A percentile compares a stretch with the other conserved stretches of the same genome.
Conservation (phyloP, 2,888 invertebrate genomes). For the Carpatolechia fugitivella region DNA sequence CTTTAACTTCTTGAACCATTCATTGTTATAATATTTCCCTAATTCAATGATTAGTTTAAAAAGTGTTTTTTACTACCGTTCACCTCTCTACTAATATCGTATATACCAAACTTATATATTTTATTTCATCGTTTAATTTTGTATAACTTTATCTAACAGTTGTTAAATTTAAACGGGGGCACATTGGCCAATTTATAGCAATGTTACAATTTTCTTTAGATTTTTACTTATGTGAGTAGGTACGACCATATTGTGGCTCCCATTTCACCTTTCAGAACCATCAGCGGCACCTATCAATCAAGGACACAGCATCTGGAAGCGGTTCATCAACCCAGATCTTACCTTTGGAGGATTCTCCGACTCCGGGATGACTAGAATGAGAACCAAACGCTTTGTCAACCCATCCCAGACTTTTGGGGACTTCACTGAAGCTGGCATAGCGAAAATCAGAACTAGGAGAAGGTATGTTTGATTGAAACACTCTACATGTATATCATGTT, state of each 20-base stretch:
- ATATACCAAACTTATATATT: too few relatives aligned
- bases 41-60: too few relatives aligned
- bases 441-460: slow-evolving; percentile 47
- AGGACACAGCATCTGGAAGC: slow-evolving; percentile 41
- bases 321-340: slow-evolving; percentile 54
- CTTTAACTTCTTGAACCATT: too few relatives aligned
- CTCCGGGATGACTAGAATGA: slow-evolving; percentile 41
- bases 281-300: neutral
- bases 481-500: too few relatives aligned
- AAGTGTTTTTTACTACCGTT: too few relatives aligned
- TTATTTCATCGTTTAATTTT: too few relatives aligned
- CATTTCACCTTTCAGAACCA: slow-evolving; percentile 9
- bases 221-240: neutral
- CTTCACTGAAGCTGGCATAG: slow-evolving; percentile 31
- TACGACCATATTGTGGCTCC: neutral
- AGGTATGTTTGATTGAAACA: too few relatives aligned
- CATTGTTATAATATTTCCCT: too few relatives aligned
- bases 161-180: too few relatives aligned
- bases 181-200: too few relatives aligned
- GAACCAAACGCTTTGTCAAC: slow-evolving; percentile 56
- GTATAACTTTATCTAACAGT: too few relatives aligned
- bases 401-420: slow-evolving; percentile 43
- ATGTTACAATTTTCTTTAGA: neutral
- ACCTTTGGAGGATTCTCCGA: slow-evolving; percentile 38
- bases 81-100: too few relatives aligned